phyloP scores from a whole-genome alignment of 2,888 invertebrate genomes.

The Pomacea canaliculata region DNA sequence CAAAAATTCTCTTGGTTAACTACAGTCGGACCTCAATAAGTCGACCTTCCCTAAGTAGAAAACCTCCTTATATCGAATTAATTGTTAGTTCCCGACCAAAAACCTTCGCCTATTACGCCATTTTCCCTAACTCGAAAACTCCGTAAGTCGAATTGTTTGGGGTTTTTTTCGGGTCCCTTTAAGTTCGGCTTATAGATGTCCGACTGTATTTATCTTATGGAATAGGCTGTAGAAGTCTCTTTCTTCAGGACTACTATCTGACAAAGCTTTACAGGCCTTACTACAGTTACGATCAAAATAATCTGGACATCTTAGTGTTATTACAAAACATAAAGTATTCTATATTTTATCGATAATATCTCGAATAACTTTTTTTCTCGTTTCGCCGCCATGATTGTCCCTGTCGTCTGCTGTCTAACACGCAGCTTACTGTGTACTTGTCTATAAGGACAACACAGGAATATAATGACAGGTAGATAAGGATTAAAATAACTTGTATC shows the following conservation, averaged over 20 bases:
- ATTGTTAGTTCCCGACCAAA: no score
- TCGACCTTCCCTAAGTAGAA: no score
- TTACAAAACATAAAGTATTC: neutral
- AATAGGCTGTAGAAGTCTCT: neutral
- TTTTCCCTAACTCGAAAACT: no score
- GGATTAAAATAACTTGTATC: neutral
- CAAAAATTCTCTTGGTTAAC: neutral
- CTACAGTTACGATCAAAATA: neutral
- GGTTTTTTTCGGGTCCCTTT: no score
- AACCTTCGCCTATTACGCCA: no score
- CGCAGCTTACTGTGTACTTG: neutral
- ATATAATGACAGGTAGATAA: neutral
- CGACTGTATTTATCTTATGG: neutral
- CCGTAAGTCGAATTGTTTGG: no score
- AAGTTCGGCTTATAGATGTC: no score
- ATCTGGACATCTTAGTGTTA: neutral
- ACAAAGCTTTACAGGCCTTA: neutral
- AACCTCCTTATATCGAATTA: no score
- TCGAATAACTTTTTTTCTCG: neutral
- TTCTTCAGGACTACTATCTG: neutral
- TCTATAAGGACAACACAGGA: neutral
- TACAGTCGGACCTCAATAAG: no score
- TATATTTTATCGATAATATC: neutral
- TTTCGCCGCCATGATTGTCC: neutral
- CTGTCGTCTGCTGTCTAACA: neutral